These are phyloP conservation scores for Tridacna crocea DNA, from an alignment of 2,888 invertebrate genomes.

Conservation along the genomic window DNA sequence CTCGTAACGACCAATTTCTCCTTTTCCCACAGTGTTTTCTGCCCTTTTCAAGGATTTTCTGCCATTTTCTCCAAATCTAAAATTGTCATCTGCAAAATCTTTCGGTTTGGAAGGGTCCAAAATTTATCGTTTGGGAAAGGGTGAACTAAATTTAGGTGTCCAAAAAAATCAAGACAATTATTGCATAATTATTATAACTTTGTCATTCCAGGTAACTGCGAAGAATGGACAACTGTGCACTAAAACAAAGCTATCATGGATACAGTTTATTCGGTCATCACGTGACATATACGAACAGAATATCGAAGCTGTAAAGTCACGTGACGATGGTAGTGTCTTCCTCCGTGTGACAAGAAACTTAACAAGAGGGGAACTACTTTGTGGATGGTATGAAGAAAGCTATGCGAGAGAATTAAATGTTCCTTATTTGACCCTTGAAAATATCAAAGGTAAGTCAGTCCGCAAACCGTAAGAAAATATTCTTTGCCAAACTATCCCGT, in stretches of 20 bases:
- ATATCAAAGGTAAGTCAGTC: constrained; percentile 91
- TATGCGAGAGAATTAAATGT: constrained; percentile 90
- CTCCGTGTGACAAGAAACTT: constrained; percentile 71
- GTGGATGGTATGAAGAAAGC: constrained; percentile 93
- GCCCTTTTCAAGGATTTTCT: no score
- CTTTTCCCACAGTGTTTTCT: no score
- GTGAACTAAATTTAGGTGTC: no score
- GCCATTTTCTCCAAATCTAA: no score
- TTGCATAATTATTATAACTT: no score
- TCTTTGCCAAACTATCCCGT: no score
- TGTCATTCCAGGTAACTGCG: background rate
- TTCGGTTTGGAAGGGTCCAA: no score
- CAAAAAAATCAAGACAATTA: no score
- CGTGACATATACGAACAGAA: constrained; percentile 89
- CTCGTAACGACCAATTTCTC: no score
- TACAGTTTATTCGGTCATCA: constrained; percentile 85
- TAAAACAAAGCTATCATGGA: constrained; percentile 59
- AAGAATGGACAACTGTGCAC: background rate
- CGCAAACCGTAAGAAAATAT: background rate
- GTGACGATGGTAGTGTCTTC: constrained; percentile 61
- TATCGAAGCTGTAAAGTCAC: constrained; percentile 81
- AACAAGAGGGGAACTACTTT: constrained; percentile 87
- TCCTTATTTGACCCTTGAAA: constrained; percentile 91
- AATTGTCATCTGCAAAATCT: no score
- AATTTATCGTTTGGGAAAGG: no score